Base-by-base conservation (phyloP, 1,140 invertebrate species). In the Drosophila triauraria region DNA sequence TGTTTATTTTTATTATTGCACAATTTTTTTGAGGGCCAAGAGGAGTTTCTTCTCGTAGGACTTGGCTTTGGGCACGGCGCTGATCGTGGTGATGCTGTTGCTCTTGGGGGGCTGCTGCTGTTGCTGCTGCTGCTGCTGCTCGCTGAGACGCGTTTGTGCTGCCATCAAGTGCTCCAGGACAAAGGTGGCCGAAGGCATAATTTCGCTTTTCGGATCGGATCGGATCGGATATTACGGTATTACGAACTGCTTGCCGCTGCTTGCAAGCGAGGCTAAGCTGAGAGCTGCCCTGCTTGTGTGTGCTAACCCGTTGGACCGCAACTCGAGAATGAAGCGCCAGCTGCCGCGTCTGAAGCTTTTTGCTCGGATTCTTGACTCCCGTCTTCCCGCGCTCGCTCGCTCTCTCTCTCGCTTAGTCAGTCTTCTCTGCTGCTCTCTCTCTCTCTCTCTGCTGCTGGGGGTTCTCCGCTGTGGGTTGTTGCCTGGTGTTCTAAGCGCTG, bases 101-200 rank as follows among this genome's bases (percentile, higher is more conserved):
- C 23, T 42, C 48, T 20, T 32, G 50, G 2, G 56, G 15, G 13
- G 42, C 20, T 20, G 30, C 53, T 56, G 17, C 42, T 42, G 47
- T 20, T 27, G 74, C 35, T 27, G 74, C 30, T 53, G 47, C 44
- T 23, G 58, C 71, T 32, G 32, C 68, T 53, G 67, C 25, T 88
- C 86, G 75, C 91, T 76, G 56, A 90, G 79, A 64, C 85, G 85
- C 56, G 77, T 62, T 83, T 92, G 86, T 75, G 91, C 91, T 70
- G 84, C 79, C 80, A 92, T 88, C 47, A 92, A 83, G 78, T 92
- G 91, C 84, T 92, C 91, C 32, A 91, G 79, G 53, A 92, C 81
- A 79, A 90, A 90, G 70, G 75, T 78, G 47, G 85, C 82, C 38
- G 85, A 90, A 90, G 85, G 85, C 85, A 90, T 90, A 75, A 85